Conservation (phyloP, 1,140 invertebrate genomes). For the Cecropterus lyciades region DNA sequence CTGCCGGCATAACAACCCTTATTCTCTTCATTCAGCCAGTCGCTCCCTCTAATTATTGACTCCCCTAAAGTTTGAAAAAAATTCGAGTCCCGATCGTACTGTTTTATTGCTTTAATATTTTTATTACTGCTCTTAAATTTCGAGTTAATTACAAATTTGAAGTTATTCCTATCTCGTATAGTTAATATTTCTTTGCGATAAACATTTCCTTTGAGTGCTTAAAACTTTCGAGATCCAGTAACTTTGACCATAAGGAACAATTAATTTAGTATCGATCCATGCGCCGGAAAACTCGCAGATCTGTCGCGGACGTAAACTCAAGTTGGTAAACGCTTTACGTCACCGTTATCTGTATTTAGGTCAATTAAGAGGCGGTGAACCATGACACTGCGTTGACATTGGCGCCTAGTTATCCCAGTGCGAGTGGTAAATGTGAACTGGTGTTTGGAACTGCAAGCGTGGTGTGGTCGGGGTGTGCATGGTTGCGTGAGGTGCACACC, state of each 20-base stretch:
- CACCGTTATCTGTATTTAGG: conserved; percentile 66
- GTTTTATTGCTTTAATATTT: conserved; percentile 71
- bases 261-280: conserved; percentile 3
- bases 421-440: conserved; percentile 62
- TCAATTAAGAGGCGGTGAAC: conserved; percentile 60
- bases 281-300: conserved; percentile 45
- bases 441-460: conserved; percentile 43
- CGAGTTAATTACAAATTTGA: not conserved
- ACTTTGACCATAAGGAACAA: conserved; percentile 5
- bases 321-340: conserved; percentile 60
- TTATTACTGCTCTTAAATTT: conserved; percentile 50
- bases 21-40: conserved; percentile 66
- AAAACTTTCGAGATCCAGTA: not conserved
- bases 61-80: conserved; percentile 76
- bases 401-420: conserved; percentile 47
- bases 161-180: not conserved
- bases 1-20: conserved; percentile 73
- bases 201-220: not conserved
- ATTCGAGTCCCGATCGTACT: conserved; percentile 57
- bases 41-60: conserved; percentile 79
- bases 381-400: conserved; percentile 72
- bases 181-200: not conserved
- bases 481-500: conserved; percentile 52
- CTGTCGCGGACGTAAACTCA: conserved; percentile 45
- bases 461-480: conserved; percentile 47